Evolutionary conservation across 1,140 invertebrate genomes (phyloP).

Genomic region (Drosophila subpulchrella): DNA sequence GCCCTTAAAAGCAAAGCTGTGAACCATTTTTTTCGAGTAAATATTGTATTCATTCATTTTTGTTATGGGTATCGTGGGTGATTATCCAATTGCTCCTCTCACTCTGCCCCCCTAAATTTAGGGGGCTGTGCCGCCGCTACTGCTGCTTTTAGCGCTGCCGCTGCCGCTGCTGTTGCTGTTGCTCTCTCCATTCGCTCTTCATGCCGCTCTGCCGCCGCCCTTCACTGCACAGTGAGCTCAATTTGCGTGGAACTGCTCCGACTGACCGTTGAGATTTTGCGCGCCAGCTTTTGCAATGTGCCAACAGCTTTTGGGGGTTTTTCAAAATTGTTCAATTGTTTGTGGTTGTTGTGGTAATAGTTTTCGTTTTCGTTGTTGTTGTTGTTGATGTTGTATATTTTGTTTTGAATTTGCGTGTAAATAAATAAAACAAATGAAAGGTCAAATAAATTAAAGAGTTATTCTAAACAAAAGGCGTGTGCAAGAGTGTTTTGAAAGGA

Average conservation of each 20-base stretch:
- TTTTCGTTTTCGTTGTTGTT: constrained; percentile 33
- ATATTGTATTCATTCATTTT: constrained; percentile 14
- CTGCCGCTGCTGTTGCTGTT: constrained; percentile 1
- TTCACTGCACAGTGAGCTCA: constrained; percentile 76
- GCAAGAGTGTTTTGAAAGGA: background rate
- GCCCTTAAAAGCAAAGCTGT: constrained; percentile 49
- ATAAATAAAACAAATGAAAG: constrained; percentile 73
- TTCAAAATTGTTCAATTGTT: constrained; percentile 46
- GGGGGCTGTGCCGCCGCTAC: constrained; percentile 34
- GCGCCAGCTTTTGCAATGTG: constrained; percentile 83
- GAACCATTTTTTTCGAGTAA: constrained; percentile 23
- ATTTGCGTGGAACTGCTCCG: constrained; percentile 83
- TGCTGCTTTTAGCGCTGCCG: constrained; percentile 32
- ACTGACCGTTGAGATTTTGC: constrained; percentile 81
- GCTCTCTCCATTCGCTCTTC: constrained; percentile 42
- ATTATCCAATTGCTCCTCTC: constrained; percentile 24
- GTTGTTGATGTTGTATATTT: constrained; percentile 36
- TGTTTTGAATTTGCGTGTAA: constrained; percentile 71
- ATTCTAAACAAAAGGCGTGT: constrained; percentile 28
- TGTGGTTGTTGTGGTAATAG: constrained; percentile 42
- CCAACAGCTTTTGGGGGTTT: constrained; percentile 72
- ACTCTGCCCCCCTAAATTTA: constrained; percentile 7
- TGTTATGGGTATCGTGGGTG: constrained; percentile 18
- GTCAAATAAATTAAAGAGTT: constrained; percentile 70
- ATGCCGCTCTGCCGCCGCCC: constrained; percentile 22